Conservation (phyloP, 2,113 vertebrate species). For the Dasyprocta punctata region DNA sequence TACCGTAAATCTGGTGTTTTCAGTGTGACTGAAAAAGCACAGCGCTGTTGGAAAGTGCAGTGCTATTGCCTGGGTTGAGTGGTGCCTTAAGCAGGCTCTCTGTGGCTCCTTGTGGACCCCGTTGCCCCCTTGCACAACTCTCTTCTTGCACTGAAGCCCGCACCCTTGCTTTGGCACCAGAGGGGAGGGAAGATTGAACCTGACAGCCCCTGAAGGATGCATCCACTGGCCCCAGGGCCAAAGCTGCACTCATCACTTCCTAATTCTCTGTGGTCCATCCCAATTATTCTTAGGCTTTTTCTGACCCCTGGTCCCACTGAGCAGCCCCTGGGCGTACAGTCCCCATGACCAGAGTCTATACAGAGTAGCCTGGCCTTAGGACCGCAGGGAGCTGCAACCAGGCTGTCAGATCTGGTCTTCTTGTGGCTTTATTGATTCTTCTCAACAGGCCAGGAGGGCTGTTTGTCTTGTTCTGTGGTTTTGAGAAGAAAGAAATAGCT, state of each 20-base stretch:
- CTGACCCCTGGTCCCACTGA: background rate
- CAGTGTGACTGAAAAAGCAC: background rate
- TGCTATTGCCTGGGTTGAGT: too few species aligned
- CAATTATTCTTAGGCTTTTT: background rate
- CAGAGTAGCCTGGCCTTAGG: background rate
- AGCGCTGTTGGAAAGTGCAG: background rate
- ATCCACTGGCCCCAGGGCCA: background rate
- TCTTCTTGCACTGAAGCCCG: background rate
- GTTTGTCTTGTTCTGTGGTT: background rate
- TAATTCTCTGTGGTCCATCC: background rate
- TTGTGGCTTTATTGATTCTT: background rate
- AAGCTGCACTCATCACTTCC: background rate
- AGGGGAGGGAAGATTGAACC: background rate
- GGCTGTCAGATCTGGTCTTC: background rate
- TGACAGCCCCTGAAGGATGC: background rate
- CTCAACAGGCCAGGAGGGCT: background rate
- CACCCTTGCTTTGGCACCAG: background rate
- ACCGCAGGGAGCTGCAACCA: too few species aligned
- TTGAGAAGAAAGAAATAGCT: background rate
- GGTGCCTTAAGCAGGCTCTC: accelerated
- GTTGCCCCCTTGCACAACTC: background rate
- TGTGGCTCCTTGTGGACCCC: background rate
- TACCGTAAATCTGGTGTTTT: background rate
- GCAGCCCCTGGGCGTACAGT: background rate
- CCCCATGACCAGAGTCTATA: background rate